These are phyloP conservation scores for Eulithis prunata DNA, from an alignment of 2,888 invertebrate genomes.

Conservation along the genomic window DNA sequence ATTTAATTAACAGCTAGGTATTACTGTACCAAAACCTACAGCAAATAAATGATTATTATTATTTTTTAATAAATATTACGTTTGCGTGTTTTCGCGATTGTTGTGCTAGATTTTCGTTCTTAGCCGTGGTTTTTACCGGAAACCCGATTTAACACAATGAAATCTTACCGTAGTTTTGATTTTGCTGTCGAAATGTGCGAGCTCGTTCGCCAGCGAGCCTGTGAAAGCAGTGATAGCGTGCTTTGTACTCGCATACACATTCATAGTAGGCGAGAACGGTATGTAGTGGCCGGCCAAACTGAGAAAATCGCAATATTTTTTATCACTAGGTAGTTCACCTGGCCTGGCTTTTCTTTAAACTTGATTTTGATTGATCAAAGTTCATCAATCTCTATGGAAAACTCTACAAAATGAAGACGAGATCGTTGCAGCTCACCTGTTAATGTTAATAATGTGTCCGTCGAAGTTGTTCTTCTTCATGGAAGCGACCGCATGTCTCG, in stretches of 20 bases:
- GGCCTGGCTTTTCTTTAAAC: too few species aligned
- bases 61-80: too few species aligned
- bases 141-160: not conserved
- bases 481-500: constrained; percentile 72
- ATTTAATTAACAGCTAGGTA: too few species aligned
- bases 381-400: too few species aligned
- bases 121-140: too few species aligned
- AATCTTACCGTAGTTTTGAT: constrained; percentile 74
- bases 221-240: constrained; percentile 81
- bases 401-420: too few species aligned
- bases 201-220: constrained; percentile 77
- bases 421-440: constrained; percentile 57
- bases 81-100: too few species aligned
- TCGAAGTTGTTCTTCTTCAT: constrained; percentile 69
- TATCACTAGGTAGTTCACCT: too few species aligned
- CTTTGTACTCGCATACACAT: constrained; percentile 83
- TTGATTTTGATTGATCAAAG: too few species aligned
- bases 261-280: constrained; percentile 58
- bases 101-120: too few species aligned
- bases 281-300: constrained; percentile 74
- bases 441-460: constrained; percentile 78
- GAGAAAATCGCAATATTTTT: constrained; percentile 25
- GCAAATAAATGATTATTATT: too few species aligned
- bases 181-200: constrained; percentile 67
- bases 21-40: too few species aligned